phyloP scores from a whole-genome alignment of 1,140 invertebrate species.

The Andrena cerasifolii region DNA sequence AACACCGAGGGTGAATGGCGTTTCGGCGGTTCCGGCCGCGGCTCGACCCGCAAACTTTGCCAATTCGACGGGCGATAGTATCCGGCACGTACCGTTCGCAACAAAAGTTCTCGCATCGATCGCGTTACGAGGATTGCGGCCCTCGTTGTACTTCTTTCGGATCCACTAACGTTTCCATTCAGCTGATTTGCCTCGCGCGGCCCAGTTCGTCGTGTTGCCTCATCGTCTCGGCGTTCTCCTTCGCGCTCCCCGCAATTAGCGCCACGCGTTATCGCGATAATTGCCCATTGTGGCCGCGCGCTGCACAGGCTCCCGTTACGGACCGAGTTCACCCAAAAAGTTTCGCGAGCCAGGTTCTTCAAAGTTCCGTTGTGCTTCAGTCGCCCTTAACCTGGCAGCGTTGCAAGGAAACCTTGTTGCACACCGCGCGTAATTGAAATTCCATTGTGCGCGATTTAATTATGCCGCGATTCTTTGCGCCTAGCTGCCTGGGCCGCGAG shows the following conservation, averaged over 20 bases:
- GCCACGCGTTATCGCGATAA: background rate
- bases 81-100: conserved; percentile 17
- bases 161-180: conserved; percentile 22
- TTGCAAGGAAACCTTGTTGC: background rate
- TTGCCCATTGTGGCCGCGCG: background rate
- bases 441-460: conserved; percentile 25
- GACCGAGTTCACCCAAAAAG: background rate
- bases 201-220: too few relatives aligned
- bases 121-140: conserved; percentile 23
- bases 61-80: conserved; percentile 35
- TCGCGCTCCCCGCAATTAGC: conserved; percentile 2
- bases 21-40: conserved; percentile 28
- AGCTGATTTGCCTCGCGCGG: conserved; percentile 12
- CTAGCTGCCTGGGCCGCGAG: background rate
- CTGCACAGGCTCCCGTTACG: too few relatives aligned
- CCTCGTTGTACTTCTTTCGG: conserved; percentile 16
- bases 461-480: background rate
- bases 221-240: background rate
- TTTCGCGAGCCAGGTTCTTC: background rate
- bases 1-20: background rate
- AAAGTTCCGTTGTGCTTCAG: background rate
- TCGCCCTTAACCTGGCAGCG: background rate
- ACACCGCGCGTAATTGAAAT: conserved; percentile 24
- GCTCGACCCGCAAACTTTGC: conserved; percentile 26
- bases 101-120: conserved; percentile 38